A percentile compares a stretch with the other conserved stretches of the same genome.
Conservation (phyloP, 2,113 vertebrate species). For the Phycodurus eques region DNA sequence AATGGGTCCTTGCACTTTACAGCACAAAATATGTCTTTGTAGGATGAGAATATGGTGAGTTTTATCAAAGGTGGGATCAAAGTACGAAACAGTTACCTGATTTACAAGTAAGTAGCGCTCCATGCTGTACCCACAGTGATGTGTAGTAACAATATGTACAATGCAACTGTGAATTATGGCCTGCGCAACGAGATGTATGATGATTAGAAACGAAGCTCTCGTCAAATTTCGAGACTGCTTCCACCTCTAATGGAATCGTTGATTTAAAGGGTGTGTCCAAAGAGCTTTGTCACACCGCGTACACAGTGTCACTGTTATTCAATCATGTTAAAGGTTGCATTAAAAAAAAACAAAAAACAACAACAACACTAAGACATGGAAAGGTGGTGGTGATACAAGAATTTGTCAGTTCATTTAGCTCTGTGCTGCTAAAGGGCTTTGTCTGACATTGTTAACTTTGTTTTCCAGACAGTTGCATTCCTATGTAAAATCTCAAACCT, state of each 20-base stretch:
- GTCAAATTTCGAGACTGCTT: too few species aligned
- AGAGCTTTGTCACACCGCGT: background rate
- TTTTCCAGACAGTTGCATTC: constrained; percentile 73
- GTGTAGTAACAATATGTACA: background rate
- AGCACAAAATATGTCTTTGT: background rate
- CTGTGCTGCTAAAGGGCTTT: background rate
- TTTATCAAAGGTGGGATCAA: constrained; percentile 85
- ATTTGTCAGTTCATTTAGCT: background rate
- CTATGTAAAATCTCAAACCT: constrained; percentile 66
- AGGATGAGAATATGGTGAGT: constrained; percentile 85
- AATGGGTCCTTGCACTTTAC: background rate
- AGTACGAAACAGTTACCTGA: constrained; percentile 81
- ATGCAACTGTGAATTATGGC: background rate
- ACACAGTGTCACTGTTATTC: background rate
- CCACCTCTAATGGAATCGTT: too few species aligned
- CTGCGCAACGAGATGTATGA: background rate
- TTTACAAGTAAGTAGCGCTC: constrained; percentile 77
- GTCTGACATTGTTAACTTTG: background rate
- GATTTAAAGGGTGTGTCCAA: background rate
- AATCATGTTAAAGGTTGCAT: background rate
- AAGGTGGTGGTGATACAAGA: background rate
- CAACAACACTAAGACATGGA: background rate
- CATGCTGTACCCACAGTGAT: background rate
- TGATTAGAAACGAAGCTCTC: too few species aligned
- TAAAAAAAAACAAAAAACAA: background rate